These are phyloP conservation scores for Rhopalosiphum padi DNA, from an alignment of 1,140 invertebrate species.

Conservation along the genomic window DNA sequence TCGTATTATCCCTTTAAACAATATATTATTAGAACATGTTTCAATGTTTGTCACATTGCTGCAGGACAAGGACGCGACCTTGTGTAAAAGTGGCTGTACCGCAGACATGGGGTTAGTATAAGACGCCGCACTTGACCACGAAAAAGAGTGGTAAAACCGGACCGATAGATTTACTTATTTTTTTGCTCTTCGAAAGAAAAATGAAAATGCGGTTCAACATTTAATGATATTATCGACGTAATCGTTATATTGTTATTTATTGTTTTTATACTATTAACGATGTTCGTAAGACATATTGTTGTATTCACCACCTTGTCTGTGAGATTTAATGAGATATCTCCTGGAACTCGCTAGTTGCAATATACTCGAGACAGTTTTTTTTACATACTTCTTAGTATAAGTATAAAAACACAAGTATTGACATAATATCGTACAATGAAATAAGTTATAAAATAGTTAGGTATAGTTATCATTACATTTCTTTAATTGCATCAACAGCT, in stretches of 20 bases:
- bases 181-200: neutral
- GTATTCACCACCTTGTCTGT: neutral
- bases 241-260: neutral
- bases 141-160: slow-evolving; percentile 28
- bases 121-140: too few species aligned
- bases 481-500: neutral
- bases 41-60: neutral
- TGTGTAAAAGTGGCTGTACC: neutral
- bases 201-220: neutral
- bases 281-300: neutral
- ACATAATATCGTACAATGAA: neutral
- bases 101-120: neutral
- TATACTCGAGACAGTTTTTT: neutral
- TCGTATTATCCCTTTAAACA: neutral
- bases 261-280: neutral
- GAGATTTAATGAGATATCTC: neutral
- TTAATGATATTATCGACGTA: neutral
- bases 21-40: neutral
- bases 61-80: slow-evolving; percentile 8
- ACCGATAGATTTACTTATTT: neutral
- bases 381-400: neutral
- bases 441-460: too few species aligned
- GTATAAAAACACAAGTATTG: neutral
- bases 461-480: too few species aligned
- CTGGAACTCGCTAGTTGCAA: neutral